Evolutionary conservation across 1,140 invertebrate genomes (phyloP), one percentile per base, ranked within the genome.

Genomic region (Caerostris extrusa): DNA sequence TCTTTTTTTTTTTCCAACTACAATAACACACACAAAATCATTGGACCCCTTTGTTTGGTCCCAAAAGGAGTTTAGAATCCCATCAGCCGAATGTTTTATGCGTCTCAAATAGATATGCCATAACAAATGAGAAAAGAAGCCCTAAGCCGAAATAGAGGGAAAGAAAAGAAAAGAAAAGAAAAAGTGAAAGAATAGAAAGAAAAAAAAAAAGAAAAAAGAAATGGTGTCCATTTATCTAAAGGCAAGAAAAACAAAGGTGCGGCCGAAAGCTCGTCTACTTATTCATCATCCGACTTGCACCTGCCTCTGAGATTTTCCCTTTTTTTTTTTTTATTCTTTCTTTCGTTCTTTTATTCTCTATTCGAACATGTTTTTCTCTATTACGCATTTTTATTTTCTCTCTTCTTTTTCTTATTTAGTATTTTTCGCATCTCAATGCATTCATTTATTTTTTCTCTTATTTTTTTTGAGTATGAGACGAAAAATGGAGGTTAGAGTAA

Each of bases 231-330:
- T 83, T 83, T 83, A 83, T 83, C 82, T 83, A 34, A 64, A 83
- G 82, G 82, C 34, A 19, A 57, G 17, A 17, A 83, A 83, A 83
- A 83, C 82, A 83, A 83, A 83, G 82, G 82, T 83, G 82, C 17
- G 82, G 55, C 56, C n/a, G 82, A 83, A 83, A 83, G 82, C 56
- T 58, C 82, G 14, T 83, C 82, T 57, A n/a, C 81, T 83, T 83
- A 83, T 83, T 83, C 82, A 83, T 83, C 82, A 83, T 83, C 82
- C 56, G 82, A 83, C 82, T 58, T 83, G 55, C 82, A 83, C 82
- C 82, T 83, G 82, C 82, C 56, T 58, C 14, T 17, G 55, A 83
- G 12, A 17, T 83, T 83, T 57, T 83, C 12, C 57, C 34, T 57
- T 83, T 14, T 82, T 82, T 5, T 12, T 7, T 14, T 56, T 77